Evolutionary conservation across 2,888 invertebrate genomes (phyloP), one percentile per base, ranked within the genome.

Genomic region (Agrochola macilenta): DNA sequence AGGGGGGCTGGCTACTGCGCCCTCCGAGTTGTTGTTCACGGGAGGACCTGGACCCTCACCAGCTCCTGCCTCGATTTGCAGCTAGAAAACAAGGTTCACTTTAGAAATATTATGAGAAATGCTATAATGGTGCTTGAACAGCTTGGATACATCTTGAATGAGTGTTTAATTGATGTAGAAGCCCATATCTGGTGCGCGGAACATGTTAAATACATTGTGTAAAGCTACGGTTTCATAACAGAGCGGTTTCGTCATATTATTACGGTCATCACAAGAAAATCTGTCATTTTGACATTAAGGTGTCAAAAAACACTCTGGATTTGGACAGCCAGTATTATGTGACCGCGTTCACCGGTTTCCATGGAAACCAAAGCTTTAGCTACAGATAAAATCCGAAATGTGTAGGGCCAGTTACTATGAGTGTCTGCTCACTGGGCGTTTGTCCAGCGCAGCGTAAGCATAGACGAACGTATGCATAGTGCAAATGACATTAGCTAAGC

Each of bases 1-100:
- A 20, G 95, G 94, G 43, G 96, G 93, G 78, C 93, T 95, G 70
- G 95, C 95, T 69, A 91, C 94, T 0, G 94, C 95, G 14, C 93
- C 95, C 84, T 95, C 95, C 1, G 94, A 84, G 90, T 96, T 96
- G 89, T 96, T 96, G 93, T 96, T 96, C 74, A 89, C 93, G 58
- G 96, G 96, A n/a, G 96, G 96, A 5, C 95, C 96, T 8, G 96
- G 95, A 17, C 95, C 95, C 63, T 95, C 96, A 39, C 95, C 95
- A 4, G 94, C 93, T 43, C 93, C 95, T 39, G 95, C 94, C 87
- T 96, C 96, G 75, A 96, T 89, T 88, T 95, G 96, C 91, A 96
- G 88, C 96, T 96, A 90, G 0, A 90, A 91, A 77, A 60, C 0
- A 26, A 30, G 7, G 3, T 3, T 60, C 1, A 1, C 0, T 26